A percentile compares a stretch with the other conserved stretches of the same genome.
These are phyloP conservation scores for Mythimna impura DNA, from an alignment of 2,888 invertebrate species.

Conservation along the genomic window DNA sequence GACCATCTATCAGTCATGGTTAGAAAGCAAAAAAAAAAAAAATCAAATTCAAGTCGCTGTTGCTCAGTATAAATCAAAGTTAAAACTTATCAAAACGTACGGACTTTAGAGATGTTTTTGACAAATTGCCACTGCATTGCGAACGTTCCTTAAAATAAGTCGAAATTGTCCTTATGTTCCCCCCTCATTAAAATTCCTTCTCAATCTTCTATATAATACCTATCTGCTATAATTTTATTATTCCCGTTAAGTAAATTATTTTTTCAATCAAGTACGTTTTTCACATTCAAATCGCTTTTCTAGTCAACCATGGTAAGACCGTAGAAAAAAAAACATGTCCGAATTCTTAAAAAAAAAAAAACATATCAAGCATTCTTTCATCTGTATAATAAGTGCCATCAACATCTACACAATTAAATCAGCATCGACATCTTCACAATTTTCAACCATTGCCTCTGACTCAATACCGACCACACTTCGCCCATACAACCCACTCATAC, in stretches of 20 bases:
- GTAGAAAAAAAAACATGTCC: neutral
- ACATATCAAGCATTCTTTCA: neutral
- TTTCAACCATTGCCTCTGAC: slow-evolving; percentile 10
- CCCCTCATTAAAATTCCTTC: too few species aligned
- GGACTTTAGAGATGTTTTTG: too few species aligned
- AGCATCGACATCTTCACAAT: slow-evolving; percentile 10
- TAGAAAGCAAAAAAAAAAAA: too few species aligned
- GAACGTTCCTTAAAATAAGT: too few species aligned
- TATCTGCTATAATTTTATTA: neutral
- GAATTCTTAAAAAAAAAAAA: slow-evolving; percentile 3
- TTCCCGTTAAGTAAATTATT: neutral
- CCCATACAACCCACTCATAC: slow-evolving; percentile 44
- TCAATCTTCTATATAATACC: neutral
- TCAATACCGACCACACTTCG: slow-evolving; percentile 29
- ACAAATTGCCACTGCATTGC: too few species aligned
- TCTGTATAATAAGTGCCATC: slow-evolving; percentile 2
- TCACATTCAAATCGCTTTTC: too few species aligned
- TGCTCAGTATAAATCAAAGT: too few species aligned
- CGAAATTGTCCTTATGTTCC: too few species aligned
- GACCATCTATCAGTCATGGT: too few species aligned
- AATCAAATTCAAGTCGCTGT: too few species aligned
- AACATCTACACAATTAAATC: slow-evolving; percentile 2
- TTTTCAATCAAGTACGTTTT: neutral
- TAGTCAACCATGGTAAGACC: neutral
- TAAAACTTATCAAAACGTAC: too few species aligned